Evolutionary conservation across 2,888 invertebrate species (phyloP).

Genomic region (Cataglyphis rosenhaueri): DNA sequence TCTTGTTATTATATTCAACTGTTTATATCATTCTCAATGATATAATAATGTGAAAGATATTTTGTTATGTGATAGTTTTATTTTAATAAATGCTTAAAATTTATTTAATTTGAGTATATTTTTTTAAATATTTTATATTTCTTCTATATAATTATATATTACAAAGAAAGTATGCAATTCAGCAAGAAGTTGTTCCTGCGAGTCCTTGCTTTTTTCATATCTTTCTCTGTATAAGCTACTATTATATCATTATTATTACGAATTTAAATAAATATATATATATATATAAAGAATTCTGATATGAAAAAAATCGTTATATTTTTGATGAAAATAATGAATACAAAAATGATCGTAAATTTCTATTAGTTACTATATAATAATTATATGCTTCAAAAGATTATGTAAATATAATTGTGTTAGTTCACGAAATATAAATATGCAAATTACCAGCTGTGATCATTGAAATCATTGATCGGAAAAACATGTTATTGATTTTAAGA

Average conservation of each 20-base stretch:
- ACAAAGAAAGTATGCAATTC: neutral
- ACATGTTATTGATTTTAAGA: neutral
- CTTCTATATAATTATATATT: neutral
- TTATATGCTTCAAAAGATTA: neutral
- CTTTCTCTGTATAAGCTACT: no score
- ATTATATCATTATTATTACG: no score
- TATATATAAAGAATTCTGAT: neutral
- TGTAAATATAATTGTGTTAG: neutral
- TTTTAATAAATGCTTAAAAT: neutral
- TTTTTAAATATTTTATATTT: neutral
- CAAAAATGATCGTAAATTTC: neutral
- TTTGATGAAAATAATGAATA: neutral
- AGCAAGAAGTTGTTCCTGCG: no score
- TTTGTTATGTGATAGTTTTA: neutral
- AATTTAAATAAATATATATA: neutral
- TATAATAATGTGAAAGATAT: neutral
- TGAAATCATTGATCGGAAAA: neutral
- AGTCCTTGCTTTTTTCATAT: no score
- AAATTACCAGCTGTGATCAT: neutral
- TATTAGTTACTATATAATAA: neutral
- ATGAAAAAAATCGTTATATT: neutral
- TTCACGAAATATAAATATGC: neutral
- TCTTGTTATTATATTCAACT: neutral
- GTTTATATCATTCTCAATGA: neutral
- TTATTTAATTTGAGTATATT: neutral